phyloP scores from a whole-genome alignment of 2,113 vertebrate species.

The Hippocampus mohnikei region DNA sequence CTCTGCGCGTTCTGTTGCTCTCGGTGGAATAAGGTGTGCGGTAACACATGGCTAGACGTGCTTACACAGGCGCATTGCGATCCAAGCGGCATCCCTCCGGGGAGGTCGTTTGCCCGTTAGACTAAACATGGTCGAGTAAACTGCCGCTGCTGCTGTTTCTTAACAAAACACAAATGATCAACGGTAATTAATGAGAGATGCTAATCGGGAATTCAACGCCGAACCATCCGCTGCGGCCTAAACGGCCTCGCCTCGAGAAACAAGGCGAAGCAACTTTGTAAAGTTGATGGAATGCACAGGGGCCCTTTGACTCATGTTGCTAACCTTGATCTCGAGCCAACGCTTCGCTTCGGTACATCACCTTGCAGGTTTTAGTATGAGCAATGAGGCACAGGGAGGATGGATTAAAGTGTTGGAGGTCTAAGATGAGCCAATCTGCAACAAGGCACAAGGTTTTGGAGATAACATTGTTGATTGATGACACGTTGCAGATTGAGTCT shows the following conservation, averaged over 20 bases:
- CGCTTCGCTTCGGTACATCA: constrained; percentile 19
- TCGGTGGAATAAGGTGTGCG: constrained; percentile 24
- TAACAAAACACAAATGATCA: constrained; percentile 20
- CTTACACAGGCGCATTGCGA: constrained; percentile 52
- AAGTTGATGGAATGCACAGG: constrained; percentile 9
- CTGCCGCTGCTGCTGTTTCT: constrained; percentile 34
- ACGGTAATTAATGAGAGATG: constrained; percentile 16
- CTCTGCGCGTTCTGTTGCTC: constrained; percentile 43
- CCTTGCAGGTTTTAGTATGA: constrained; percentile 34
- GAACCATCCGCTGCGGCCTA: background rate
- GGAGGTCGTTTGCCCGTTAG: constrained; percentile 23
- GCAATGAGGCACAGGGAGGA: constrained; percentile 34
- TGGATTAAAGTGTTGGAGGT: constrained; percentile 38
- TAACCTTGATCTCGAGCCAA: constrained; percentile 29
- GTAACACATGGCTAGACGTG: constrained; percentile 52
- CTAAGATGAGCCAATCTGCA: constrained; percentile 45
- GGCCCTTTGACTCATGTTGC: constrained; percentile 12
- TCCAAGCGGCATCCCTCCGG: constrained; percentile 17
- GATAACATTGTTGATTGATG: constrained; percentile 67
- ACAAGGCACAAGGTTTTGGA: constrained; percentile 54
- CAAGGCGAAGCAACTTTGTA: background rate
- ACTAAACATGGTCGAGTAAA: constrained; percentile 29
- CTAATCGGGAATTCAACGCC: background rate
- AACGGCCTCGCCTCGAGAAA: constrained; percentile 1
- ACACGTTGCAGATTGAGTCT: constrained; percentile 56